Evolutionary conservation across 1,140 invertebrate species (phyloP).

Genomic region (Aphaenogaster ashmeadi): DNA sequence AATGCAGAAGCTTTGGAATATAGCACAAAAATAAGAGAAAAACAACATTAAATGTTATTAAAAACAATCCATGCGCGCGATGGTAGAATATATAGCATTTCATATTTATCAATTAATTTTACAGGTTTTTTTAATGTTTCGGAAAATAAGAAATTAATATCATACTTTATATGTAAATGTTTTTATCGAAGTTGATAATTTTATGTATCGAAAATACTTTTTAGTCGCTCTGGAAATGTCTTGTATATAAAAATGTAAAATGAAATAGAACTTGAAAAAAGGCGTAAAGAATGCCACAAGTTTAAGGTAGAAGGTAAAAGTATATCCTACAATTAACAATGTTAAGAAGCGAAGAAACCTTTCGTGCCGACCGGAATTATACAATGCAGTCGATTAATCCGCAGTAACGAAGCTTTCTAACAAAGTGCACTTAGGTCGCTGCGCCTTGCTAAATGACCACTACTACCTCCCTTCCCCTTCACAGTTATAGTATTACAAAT

Average conservation of each 20-base stretch:
- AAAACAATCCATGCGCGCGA: constrained; percentile 16
- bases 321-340: constrained; percentile 40
- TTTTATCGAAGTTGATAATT: background rate
- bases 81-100: background rate
- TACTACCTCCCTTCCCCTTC: background rate
- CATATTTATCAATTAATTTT: constrained; percentile 9
- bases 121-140: background rate
- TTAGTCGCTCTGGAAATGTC: background rate
- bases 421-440: constrained; percentile 56
- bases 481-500: constrained; percentile 50
- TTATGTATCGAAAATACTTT: background rate
- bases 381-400: constrained; percentile 56
- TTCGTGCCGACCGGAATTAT: constrained; percentile 49
- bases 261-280: background rate
- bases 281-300: background rate
- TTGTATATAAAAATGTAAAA: background rate
- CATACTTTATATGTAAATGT: background rate
- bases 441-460: constrained; percentile 48
- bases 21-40: constrained; percentile 3
- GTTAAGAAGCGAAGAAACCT: constrained; percentile 25
- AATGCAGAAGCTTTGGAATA: background rate
- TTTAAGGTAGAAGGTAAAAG: constrained; percentile 18
- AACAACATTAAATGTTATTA: constrained; percentile 15
- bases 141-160: constrained; percentile 24
- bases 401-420: constrained; percentile 56